phyloP scores from a whole-genome alignment of 2,888 invertebrate species.

The Chloroclysta siterata region DNA sequence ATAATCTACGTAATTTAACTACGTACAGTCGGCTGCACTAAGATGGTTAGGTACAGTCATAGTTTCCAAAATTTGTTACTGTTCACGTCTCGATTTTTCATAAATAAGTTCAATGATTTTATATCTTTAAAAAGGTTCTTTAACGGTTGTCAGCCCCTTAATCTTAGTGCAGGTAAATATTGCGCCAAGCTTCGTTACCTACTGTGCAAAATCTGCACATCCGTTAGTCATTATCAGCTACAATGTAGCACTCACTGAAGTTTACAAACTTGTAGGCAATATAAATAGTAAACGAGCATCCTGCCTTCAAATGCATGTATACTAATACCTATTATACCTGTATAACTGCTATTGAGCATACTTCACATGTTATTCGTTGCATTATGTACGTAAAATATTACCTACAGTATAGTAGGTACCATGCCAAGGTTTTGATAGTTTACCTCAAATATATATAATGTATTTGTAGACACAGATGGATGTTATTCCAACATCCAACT shows the following conservation, averaged over 20 bases:
- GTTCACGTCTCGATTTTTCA: too few species aligned
- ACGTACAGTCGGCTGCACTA: too few species aligned
- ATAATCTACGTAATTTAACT: too few species aligned
- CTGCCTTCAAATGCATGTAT: constrained; percentile 24
- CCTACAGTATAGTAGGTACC: constrained; percentile 7
- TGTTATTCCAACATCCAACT: constrained; percentile 30
- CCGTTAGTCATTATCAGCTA: constrained; percentile 57
- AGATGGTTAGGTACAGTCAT: too few species aligned
- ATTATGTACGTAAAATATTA: constrained; percentile 12
- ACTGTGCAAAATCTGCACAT: constrained; percentile 48
- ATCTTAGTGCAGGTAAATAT: background rate
- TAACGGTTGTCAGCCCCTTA: too few species aligned
- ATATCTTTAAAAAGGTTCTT: too few species aligned
- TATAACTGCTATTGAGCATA: constrained; percentile 4
- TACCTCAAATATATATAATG: constrained; percentile 18
- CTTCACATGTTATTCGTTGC: constrained; percentile 14
- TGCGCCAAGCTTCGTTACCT: background rate
- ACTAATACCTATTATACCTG: background rate
- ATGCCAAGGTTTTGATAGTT: constrained; percentile 21
- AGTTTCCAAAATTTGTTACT: too few species aligned
- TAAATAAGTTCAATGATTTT: too few species aligned
- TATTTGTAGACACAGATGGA: constrained; percentile 37
- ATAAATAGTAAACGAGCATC: constrained; percentile 33
- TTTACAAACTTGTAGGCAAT: constrained; percentile 45
- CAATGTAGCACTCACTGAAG: constrained; percentile 43